Percentiles rank a stretch among this genome's conserved stretches.
Conservation (phyloP, 2,113 vertebrate genomes). For the Piaya cayana region DNA sequence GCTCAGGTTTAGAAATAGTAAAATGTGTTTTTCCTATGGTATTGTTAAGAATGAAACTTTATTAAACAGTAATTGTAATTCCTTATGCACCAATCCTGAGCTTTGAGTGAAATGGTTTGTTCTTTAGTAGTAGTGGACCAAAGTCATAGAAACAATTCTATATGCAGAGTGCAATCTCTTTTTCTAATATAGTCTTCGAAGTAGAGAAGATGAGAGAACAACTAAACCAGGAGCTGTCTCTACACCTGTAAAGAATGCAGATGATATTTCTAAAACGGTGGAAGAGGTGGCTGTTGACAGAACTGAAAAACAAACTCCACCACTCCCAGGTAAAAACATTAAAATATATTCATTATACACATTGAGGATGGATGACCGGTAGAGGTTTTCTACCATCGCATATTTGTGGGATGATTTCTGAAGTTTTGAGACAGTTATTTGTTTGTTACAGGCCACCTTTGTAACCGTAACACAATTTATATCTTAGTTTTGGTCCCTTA, state of each 20-base stretch:
- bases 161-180: constrained; percentile 2
- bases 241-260: constrained; percentile 85
- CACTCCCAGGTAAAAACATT: constrained; percentile 87
- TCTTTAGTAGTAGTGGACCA: not conserved
- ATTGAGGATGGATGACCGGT: not conserved
- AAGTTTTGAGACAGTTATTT: not conserved
- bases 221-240: constrained; percentile 86
- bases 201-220: constrained; percentile 90
- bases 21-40: not conserved
- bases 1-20: not conserved
- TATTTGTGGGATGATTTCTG: not conserved
- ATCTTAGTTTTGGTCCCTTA: not conserved
- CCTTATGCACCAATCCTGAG: not conserved
- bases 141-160: not conserved
- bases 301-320: constrained; percentile 87
- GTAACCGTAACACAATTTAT: not conserved
- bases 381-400: not conserved
- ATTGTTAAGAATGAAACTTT: not conserved
- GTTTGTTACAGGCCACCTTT: not conserved
- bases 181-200: constrained; percentile 82
- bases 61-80: not conserved
- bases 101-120: not conserved
- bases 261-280: constrained; percentile 83
- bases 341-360: not conserved
- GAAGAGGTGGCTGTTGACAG: constrained; percentile 81